phyloP scores from a whole-genome alignment of 2,113 vertebrate genomes.

The Desmodus rotundus region DNA sequence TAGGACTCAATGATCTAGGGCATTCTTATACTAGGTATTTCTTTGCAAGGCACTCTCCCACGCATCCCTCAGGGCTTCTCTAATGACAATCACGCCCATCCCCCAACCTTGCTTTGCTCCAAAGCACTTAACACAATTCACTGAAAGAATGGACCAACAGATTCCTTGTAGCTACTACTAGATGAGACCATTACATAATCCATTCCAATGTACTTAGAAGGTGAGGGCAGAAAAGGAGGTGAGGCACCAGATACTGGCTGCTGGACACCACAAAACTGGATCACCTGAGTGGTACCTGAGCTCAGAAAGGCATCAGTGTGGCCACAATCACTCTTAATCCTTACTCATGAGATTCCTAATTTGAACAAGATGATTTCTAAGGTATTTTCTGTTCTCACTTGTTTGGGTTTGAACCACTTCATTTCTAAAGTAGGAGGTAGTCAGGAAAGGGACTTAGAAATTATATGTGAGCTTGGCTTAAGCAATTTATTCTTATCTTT shows the following conservation, averaged over 20 bases:
- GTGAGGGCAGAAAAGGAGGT: not conserved
- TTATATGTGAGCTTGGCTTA: not conserved
- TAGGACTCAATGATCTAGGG: not conserved
- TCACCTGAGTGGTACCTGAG: not conserved
- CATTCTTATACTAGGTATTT: not conserved
- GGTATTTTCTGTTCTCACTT: not conserved
- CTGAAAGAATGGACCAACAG: not conserved
- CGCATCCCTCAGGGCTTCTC: not conserved
- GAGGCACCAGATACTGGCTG: not conserved
- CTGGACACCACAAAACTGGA: not conserved
- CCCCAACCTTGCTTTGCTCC: not conserved
- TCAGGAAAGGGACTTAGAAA: not conserved
- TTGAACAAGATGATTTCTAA: not conserved
- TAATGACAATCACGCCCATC: not conserved
- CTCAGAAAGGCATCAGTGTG: not conserved
- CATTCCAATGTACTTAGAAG: not conserved
- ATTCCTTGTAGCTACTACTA: not conserved
- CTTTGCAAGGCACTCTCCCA: not conserved
- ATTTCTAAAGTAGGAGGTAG: not conserved
- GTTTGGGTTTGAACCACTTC: not conserved
- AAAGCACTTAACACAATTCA: not conserved
- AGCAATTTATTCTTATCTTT: conserved; percentile 7
- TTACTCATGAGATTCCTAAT: not conserved
- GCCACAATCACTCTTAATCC: not conserved
- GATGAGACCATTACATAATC: not conserved